A percentile compares a stretch with the other conserved stretches of the same genome.
Conservation (phyloP, 2,888 invertebrate genomes). For the Scaeva pyrastri region DNA sequence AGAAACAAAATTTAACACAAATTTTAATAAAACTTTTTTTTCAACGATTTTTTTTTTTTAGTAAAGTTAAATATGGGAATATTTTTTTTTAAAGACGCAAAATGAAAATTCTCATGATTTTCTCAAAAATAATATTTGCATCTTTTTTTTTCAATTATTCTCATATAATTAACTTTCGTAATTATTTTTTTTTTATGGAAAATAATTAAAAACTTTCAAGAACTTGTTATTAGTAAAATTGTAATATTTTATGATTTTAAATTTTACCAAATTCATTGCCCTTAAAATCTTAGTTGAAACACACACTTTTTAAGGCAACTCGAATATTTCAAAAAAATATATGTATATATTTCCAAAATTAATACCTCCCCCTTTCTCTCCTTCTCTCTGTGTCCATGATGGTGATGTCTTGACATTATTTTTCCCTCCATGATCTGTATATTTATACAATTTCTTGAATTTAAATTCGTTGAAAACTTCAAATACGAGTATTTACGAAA, state of each 20-base stretch:
- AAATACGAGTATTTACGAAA: too few relatives aligned
- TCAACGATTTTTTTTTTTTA: background rate
- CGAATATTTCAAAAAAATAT: background rate
- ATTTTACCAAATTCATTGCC: background rate
- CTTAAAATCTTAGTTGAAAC: too few relatives aligned
- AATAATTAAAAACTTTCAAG: background rate
- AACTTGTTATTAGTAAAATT: background rate
- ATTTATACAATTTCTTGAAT: background rate
- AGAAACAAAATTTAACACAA: conserved; percentile 14
- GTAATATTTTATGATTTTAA: too few relatives aligned
- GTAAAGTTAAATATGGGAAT: background rate
- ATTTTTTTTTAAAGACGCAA: background rate
- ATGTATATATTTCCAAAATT: background rate
- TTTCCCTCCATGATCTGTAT: background rate
- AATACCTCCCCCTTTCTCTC: background rate
- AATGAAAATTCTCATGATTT: conserved; percentile 7
- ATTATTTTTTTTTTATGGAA: background rate
- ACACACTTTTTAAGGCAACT: conserved; percentile 1
- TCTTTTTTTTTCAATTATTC: background rate
- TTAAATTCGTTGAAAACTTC: background rate
- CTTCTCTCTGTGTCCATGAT: background rate
- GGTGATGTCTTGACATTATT: conserved; percentile 18
- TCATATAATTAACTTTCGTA: background rate
- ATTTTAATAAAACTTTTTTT: background rate
- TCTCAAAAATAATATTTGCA: background rate